These are phyloP conservation scores for Hippocampus barbouri DNA, from an alignment of 2,113 vertebrate genomes.

Conservation along the genomic window DNA sequence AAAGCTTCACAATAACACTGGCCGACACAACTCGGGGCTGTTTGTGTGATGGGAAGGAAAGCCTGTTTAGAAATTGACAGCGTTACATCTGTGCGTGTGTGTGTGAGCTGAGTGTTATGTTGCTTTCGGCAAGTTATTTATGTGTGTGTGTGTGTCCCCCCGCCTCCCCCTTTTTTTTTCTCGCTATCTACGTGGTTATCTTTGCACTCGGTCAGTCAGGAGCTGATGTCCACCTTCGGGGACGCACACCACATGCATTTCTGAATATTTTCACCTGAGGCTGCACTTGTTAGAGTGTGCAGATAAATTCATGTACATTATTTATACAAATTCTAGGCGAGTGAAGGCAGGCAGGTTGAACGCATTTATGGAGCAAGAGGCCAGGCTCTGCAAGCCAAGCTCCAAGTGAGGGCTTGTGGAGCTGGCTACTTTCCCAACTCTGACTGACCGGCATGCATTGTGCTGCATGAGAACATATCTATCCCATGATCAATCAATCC, in stretches of 20 bases:
- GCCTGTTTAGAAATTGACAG: conserved; percentile 67
- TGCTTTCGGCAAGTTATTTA: conserved; percentile 70
- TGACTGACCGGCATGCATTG: conserved; percentile 62
- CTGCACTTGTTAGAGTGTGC: conserved; percentile 72
- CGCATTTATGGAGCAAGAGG: conserved; percentile 66
- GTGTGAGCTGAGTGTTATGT: conserved; percentile 35
- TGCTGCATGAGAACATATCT: conserved; percentile 28
- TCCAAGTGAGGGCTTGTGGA: conserved; percentile 50
- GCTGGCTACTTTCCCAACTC: conserved; percentile 36
- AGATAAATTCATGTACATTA: conserved; percentile 75
- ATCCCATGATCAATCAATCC: conserved; percentile 9
- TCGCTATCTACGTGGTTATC: conserved; percentile 58
- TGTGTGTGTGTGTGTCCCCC: conserved; percentile 32
- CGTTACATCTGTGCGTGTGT: conserved; percentile 30
- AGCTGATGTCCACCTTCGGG: conserved; percentile 68
- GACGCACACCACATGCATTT: conserved; percentile 68
- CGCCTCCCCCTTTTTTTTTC: conserved; percentile 13
- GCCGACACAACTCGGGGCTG: conserved; percentile 64
- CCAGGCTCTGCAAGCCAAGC: conserved; percentile 61
- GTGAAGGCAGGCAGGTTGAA: conserved; percentile 69
- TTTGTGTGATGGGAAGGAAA: conserved; percentile 67
- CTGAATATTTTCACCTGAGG: conserved; percentile 72
- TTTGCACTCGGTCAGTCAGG: conserved; percentile 57
- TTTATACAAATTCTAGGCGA: conserved; percentile 72
- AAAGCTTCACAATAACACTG: conserved; percentile 60